Base-by-base conservation (phyloP, 2,797 vertebrate genomes). In the Passerculus sandwichensis region DNA sequence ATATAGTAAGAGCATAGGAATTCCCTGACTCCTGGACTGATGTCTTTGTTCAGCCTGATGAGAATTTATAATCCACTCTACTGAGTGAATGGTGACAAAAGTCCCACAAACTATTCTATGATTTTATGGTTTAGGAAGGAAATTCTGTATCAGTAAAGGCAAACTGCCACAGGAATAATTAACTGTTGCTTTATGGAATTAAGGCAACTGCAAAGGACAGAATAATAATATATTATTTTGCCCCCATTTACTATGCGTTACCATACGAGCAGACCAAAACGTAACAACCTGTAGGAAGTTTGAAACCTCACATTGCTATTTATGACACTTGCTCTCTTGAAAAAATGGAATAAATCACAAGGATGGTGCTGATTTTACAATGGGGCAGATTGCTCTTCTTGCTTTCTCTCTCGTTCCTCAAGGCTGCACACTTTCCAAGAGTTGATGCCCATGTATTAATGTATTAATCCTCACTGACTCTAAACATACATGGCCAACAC, bases 31-130 rank as follows among this genome's bases (percentile, higher is more conserved):
- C 1, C 1, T 23, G 30, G 30, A 13, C 42, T 40, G 25, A 10
- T 40, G 25, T 48, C 29, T 19, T 47, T 40, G n/a, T 26, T 60
- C 69, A 80, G 25, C 45, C 20, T 73, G 23, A 66, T 38, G 23
- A 73, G 38, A n/a, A n/a, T 25, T 38, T 51, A 34, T 29, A 51
- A 59, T 23, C 29, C 7, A 47, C 12, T 38, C 20, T 40, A 21
- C 20, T 13, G 30, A 61, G 10, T 42, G 10, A 13, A 9, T 47
- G 0, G 0, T 36, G 54, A 48, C 29, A 47, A 74, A 67, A 2
- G 4, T 48, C 56, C 25, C 34, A 6, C 30, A 54, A 69, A 56
- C 18, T 17, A 11, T 56, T 48, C 22, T 42, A 32, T 67, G 22
- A 23, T 54, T 54, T 69, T 42, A 36, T 54, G 12, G 23, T 48